These are phyloP conservation scores for Lasioglossum marginatum DNA, from an alignment of 2,888 invertebrate genomes.

Conservation along the genomic window DNA sequence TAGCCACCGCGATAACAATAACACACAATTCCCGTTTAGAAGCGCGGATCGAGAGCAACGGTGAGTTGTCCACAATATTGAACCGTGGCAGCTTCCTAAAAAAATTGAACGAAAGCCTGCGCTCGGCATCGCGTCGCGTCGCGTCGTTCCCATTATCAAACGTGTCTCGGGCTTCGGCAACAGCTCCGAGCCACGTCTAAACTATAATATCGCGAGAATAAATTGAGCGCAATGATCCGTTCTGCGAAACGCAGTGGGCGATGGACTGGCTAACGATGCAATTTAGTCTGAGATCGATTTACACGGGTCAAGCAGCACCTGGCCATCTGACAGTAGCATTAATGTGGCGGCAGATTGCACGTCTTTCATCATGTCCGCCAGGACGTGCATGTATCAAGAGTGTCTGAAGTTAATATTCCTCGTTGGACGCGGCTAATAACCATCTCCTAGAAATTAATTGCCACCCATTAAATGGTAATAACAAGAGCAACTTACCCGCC, in stretches of 20 bases:
- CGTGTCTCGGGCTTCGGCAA: slow-evolving; percentile 6
- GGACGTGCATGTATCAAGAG: slow-evolving; percentile 70
- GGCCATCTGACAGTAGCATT: slow-evolving; percentile 70
- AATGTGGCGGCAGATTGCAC: slow-evolving; percentile 71
- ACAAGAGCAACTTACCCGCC: slow-evolving; percentile 37
- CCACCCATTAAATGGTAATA: slow-evolving; percentile 67
- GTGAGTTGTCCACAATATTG: not conserved
- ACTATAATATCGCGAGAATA: slow-evolving; percentile 61
- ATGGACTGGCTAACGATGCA: slow-evolving; percentile 75
- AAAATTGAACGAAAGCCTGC: not conserved
- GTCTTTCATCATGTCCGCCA: slow-evolving; percentile 72
- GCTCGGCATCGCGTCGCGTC: not conserved
- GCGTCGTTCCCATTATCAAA: not conserved
- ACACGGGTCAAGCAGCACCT: slow-evolving; percentile 72
- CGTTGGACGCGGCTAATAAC: slow-evolving; percentile 68
- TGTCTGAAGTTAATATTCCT: slow-evolving; percentile 74
- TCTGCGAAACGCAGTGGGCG: slow-evolving; percentile 67
- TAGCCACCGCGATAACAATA: slow-evolving; percentile 17
- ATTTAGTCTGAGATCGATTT: slow-evolving; percentile 74
- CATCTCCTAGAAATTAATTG: slow-evolving; percentile 74
- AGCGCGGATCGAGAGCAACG: not conserved
- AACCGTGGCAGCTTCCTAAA: not conserved
- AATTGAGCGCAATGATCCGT: slow-evolving; percentile 69
- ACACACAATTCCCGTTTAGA: slow-evolving; percentile 9
- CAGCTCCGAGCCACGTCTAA: slow-evolving; percentile 27